A percentile compares a stretch with the other conserved stretches of the same genome.
These are phyloP conservation scores for Rhabditoides inermis DNA, from an alignment of 2,888 invertebrate genomes.

Conservation along the genomic window DNA sequence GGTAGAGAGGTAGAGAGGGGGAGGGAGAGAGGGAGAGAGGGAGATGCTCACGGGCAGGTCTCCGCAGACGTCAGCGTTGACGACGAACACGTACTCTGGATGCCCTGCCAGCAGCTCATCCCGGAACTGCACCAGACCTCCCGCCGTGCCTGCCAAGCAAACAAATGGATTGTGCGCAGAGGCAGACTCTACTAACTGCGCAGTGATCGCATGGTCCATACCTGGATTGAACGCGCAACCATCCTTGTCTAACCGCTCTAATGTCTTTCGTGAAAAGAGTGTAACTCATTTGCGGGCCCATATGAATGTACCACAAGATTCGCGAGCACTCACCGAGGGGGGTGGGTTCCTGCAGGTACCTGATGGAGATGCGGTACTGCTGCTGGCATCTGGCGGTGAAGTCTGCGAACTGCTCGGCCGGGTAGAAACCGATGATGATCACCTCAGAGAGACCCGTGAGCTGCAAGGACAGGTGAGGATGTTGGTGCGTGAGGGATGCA, in stretches of 20 bases:
- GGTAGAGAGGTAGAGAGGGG: no score
- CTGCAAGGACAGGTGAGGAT: no score
- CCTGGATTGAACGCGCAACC: no score
- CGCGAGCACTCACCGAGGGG: conserved; percentile 61
- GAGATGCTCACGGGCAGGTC: conserved; percentile 86
- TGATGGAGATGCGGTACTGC: conserved; percentile 38
- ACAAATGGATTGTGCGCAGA: no score
- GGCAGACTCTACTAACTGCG: no score
- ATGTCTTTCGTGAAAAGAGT: no score
- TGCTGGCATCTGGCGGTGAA: conserved; percentile 69
- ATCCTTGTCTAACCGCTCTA: no score
- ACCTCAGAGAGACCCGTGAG: conserved; percentile 77
- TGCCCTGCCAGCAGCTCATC: conserved; percentile 63
- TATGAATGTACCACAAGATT: neutral
- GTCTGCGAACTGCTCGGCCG: conserved; percentile 71
- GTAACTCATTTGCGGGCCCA: no score
- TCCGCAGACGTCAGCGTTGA: conserved; percentile 94
- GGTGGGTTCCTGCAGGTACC: conserved; percentile 82
- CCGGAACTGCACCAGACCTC: conserved; percentile 89
- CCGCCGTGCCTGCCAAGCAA: conserved; percentile 81
- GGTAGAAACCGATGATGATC: conserved; percentile 84
- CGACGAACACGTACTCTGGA: conserved; percentile 65
- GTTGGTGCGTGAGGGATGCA: no score
- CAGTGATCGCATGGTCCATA: no score
- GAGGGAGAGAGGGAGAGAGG: no score